A percentile compares a stretch with the other conserved stretches of the same genome.
phyloP scores from a whole-genome alignment of 1,140 invertebrate genomes.

The Reticulitermes speratus region DNA sequence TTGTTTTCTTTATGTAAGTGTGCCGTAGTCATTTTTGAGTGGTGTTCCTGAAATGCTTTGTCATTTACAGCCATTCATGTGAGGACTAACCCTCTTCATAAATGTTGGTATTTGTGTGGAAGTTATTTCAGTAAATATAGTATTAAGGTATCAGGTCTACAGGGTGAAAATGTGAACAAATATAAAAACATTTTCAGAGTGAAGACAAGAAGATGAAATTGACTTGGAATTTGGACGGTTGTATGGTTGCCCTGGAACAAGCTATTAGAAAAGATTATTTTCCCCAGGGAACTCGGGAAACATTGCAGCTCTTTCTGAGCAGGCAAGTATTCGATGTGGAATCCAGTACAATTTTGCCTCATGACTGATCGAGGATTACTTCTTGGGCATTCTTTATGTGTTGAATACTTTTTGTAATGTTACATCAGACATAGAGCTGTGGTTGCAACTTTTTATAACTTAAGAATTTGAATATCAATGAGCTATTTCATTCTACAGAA shows the following conservation, averaged over 20 bases:
- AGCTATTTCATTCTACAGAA: background rate
- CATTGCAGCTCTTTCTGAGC: slow-evolving; percentile 57
- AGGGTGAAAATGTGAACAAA: too few species aligned
- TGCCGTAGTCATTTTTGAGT: too few species aligned
- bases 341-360: slow-evolving; percentile 36
- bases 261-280: slow-evolving; percentile 54
- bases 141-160: too few species aligned
- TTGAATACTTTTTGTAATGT: background rate
- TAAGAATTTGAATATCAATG: background rate
- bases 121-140: too few species aligned
- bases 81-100: too few species aligned
- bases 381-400: background rate
- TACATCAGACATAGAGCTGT: background rate
- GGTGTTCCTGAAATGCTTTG: too few species aligned
- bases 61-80: too few species aligned
- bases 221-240: slow-evolving; percentile 59
- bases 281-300: slow-evolving; percentile 52
- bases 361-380: background rate
- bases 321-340: slow-evolving; percentile 45
- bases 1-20: too few species aligned
- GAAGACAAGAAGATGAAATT: slow-evolving; percentile 59
- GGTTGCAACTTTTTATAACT: background rate
- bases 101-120: too few species aligned
- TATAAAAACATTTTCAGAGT: slow-evolving; percentile 45
- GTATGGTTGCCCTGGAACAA: slow-evolving; percentile 57